These are phyloP conservation scores for Arbacia lixula DNA, from an alignment of 53 echinoderm and acorn worm genomes.

Conservation along the genomic window DNA sequence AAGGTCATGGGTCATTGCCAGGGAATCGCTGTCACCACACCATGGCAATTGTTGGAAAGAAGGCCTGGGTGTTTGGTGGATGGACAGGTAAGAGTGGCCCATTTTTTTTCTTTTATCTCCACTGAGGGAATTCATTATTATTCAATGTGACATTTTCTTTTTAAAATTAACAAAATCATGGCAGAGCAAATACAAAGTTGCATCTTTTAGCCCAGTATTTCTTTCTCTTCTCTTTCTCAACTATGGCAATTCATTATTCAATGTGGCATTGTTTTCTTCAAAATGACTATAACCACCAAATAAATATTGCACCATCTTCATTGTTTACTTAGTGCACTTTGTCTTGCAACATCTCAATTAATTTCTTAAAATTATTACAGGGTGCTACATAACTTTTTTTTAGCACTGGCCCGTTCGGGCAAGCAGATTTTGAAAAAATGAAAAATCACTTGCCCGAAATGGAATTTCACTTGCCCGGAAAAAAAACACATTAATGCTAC, in stretches of 20 bases:
- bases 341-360: no score
- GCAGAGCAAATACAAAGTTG: neutral
- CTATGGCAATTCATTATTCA: neutral
- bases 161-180: neutral
- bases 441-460: no score
- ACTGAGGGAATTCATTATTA: neutral
- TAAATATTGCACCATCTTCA: no score
- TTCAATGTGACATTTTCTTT: neutral
- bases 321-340: no score
- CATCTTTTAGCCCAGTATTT: neutral
- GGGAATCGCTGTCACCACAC: conserved; percentile 69
- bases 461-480: no score
- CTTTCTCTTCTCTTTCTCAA: neutral
- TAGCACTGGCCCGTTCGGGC: no score
- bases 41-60: conserved; percentile 40
- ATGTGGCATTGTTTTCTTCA: no score
- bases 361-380: no score
- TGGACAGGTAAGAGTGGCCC: conserved; percentile 65
- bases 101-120: neutral
- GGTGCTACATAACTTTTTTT: no score
- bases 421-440: no score
- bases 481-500: no score
- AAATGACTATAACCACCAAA: no score
- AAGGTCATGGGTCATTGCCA: conserved; percentile 39
- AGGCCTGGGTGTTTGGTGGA: conserved; percentile 67